Percentiles rank a stretch among this genome's conserved stretches.
phyloP scores from a whole-genome alignment of 64 coral and sea anemone species.

The Trachythela sp. region DNA sequence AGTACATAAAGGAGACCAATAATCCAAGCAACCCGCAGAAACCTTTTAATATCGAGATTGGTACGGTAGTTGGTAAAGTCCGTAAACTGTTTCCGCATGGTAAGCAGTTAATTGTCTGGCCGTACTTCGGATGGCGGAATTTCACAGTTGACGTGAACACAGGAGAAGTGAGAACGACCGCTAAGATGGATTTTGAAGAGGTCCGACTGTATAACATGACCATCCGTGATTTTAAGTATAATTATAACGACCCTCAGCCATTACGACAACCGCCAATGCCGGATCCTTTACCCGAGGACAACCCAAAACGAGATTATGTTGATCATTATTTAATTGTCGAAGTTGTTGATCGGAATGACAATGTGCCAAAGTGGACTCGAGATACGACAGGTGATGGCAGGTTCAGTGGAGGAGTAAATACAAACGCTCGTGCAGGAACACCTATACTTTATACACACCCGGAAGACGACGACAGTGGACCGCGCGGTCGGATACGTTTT shows the following conservation, averaged over 20 bases:
- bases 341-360: constrained; percentile 17
- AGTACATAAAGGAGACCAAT: neutral
- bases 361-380: neutral
- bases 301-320: neutral
- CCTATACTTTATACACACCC: neutral
- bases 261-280: neutral
- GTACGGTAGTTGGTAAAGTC: neutral
- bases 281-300: neutral
- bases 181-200: neutral
- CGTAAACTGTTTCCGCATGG: neutral
- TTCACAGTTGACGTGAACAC: neutral
- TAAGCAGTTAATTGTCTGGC: constrained; percentile 1
- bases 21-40: too few species aligned
- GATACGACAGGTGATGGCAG: neutral
- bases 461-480: neutral
- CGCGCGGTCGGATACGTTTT: neutral
- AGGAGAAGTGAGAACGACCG: neutral
- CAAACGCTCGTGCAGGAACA: neutral
- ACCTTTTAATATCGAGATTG: neutral
- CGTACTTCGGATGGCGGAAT: neutral
- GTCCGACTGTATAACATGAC: neutral
- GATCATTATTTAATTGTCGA: constrained; percentile 3
- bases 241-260: neutral
- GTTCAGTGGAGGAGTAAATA: neutral
- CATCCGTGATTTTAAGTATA: neutral